A percentile compares a stretch with the other conserved stretches of the same genome.
These are phyloP conservation scores for Drosophila quasianomalipes DNA, from an alignment of 2,888 invertebrate genomes.

Conservation along the genomic window DNA sequence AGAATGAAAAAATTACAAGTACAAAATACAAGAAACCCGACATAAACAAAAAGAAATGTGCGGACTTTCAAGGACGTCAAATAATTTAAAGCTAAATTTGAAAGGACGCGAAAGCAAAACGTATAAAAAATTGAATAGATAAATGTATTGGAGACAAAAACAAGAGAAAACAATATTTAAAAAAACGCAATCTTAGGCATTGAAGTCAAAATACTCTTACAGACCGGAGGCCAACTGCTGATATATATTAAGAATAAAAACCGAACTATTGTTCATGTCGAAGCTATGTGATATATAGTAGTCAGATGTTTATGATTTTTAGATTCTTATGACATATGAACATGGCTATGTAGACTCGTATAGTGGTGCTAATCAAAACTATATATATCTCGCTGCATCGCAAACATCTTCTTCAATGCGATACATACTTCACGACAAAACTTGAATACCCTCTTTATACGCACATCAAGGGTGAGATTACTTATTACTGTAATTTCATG, in stretches of 20 bases:
- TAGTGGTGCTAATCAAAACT: not conserved
- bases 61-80: conserved; percentile 8
- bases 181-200: conserved; percentile 5
- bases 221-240: not conserved
- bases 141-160: conserved; percentile 15
- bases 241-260: not conserved
- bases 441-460: conserved; percentile 4
- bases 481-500: conserved; percentile 56
- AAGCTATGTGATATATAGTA: not conserved
- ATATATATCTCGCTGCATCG: not conserved
- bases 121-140: not conserved
- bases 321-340: not conserved
- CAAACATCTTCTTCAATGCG: not conserved
- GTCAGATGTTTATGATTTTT: not conserved
- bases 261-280: not conserved
- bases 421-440: not conserved
- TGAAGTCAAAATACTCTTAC: not conserved
- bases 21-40: not conserved
- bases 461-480: conserved; percentile 45
- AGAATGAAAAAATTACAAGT: not conserved
- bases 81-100: conserved; percentile 49
- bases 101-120: not conserved
- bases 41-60: not conserved
- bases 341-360: not conserved
- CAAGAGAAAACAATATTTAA: conserved; percentile 18